Base-by-base conservation (phyloP, 1,140 invertebrate genomes). In the Drosophila mojavensis region DNA sequence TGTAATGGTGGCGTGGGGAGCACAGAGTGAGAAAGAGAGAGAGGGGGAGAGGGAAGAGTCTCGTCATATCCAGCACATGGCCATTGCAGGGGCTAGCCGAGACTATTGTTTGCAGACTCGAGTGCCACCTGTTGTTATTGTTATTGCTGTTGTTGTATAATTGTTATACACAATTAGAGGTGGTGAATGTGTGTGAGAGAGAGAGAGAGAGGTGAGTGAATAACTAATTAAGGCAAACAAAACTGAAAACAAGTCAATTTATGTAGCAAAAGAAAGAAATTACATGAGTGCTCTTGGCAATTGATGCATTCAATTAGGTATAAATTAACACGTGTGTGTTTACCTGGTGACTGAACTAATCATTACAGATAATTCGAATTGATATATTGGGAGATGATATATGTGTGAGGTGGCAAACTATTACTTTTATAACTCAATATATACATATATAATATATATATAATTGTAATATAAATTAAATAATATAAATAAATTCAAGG, bases 101-200 rank as follows among this genome's bases (percentile, higher is more conserved):
- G 28, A 59, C 54, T 69, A 43, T 53, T 53, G 30, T 47, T 10
- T 20, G n/a, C 4, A 48, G 28, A 4, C 30, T 54, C 43, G 7
- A 13, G 20, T n/a, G 47, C 36, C 69, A 72, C 63, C 62, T 72
- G 54, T 53, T 65, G 39, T 58, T 48, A 10, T 17, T 33, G 15
- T 61, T 61, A 9, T 48, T 48, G 28, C 36, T 61, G 43, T 39
- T 41, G 17, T 11, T 43, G 26, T 53, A 28, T 36, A 15, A 69
- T 69, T 69, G 66, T 70, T 70, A 56, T 30, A 66, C 47, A 45
- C 47, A 65, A 71, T 71, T 58, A 71, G 33, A 64, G 33, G 15
- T 24, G 43, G 54, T 39, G 39, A 63, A 53, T 63, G 59, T 41
- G 33, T 13, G 5, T 41, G n/a, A 71, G 33, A 9, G 3, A 24